Evolutionary conservation across 2,797 vertebrate species (phyloP).

Genomic region (Hapalemur alaotrensis): DNA sequence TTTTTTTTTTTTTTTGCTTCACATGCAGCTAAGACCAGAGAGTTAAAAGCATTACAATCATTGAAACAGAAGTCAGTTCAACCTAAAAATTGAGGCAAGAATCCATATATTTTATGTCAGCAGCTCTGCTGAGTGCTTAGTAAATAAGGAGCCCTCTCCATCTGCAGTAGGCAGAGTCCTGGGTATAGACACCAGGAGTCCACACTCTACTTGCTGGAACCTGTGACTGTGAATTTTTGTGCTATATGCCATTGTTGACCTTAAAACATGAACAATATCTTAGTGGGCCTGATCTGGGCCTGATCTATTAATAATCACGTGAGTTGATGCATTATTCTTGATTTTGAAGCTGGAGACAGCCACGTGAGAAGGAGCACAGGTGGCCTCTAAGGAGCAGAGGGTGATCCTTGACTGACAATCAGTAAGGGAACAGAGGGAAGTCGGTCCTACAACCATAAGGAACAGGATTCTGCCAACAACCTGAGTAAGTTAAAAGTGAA

Average conservation of each 20-base stretch:
- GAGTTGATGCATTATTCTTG: not conserved
- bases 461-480: not conserved
- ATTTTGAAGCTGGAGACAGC: not conserved
- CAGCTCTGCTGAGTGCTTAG: not conserved
- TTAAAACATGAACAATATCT: not conserved
- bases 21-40: not conserved
- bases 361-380: rapidly evolving
- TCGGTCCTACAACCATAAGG: not conserved
- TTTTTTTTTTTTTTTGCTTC: not conserved
- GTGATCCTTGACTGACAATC: not conserved
- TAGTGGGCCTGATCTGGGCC: rapidly evolving
- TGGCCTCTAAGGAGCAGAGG: not conserved
- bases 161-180: not conserved
- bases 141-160: not conserved
- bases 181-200: not conserved
- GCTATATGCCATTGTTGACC: not conserved
- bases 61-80: not conserved
- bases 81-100: not conserved
- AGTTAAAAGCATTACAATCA: not conserved
- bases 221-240: not conserved
- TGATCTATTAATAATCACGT: not conserved
- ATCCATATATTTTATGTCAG: not conserved
- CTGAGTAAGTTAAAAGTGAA: not conserved
- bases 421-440: not conserved
- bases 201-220: not conserved